Evolutionary conservation across 2,888 invertebrate genomes (phyloP), one percentile per base, ranked within the genome.

Genomic region (Molanna angustata): DNA sequence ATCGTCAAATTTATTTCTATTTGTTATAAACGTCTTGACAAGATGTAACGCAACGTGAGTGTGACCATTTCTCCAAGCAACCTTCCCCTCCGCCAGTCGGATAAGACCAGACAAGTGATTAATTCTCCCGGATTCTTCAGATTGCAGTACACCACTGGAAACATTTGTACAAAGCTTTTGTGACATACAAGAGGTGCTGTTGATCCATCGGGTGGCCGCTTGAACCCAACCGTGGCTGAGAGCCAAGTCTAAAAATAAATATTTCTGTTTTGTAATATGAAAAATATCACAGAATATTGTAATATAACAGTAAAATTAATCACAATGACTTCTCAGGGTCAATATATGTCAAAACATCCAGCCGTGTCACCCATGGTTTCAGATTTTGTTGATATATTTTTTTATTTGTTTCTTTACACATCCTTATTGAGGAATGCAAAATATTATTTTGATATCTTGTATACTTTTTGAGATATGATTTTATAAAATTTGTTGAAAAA

Each of bases 161-260:
- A 9, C 3, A 4, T 17, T 6, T 3, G 37, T 16, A n/a, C n/a
- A n/a, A n/a, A n/a, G n/a, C n/a, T n/a, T n/a, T n/a, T n/a, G n/a
- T n/a, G n/a, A n/a, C n/a, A n/a, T n/a, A n/a, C n/a, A n/a, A 4
- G 6, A 9, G 2, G 16, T 16, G 7, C 31, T 41, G 7, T 73
- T 71, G 40, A 82, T 62, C 32, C 78, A 69, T 13, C 79, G 74
- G 56, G 78, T 76, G 1, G 82, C 78, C 63, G 80, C 73, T 62
- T 79, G 77, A 4, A 77, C 67, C 52, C 76, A 70, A 11, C 73
- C 68, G 61, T 80, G 79, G n/a, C 69, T 67, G 57, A 82, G 64
- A 3, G 80, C 78, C 50, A 79, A 63, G 62, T 76, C 82, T 81
- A 61, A 67, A 56, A 61, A 61, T 55, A n/a, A 27, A 27, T 7